Conservation (phyloP, 2,888 invertebrate species). For the Philaethria dido region DNA sequence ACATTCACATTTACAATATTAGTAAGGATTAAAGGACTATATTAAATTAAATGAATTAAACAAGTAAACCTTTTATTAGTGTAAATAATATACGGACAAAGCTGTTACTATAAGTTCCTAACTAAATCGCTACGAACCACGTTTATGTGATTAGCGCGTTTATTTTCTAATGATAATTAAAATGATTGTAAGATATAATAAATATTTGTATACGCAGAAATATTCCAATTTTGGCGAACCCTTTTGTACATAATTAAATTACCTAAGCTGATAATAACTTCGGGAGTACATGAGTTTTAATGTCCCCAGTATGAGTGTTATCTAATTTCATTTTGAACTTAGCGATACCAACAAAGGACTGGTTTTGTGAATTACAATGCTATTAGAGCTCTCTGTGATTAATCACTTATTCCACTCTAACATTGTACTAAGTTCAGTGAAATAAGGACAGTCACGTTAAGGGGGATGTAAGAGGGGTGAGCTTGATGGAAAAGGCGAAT, state of each 20-base stretch:
- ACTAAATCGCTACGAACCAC: background rate
- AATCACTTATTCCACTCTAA: conserved; percentile 41
- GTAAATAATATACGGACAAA: too few relatives aligned
- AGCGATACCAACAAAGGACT: conserved; percentile 37
- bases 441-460: conserved; percentile 40
- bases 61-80: too few relatives aligned
- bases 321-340: conserved; percentile 16
- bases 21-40: too few relatives aligned
- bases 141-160: background rate
- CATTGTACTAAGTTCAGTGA: conserved; percentile 37
- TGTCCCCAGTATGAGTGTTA: background rate
- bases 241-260: background rate
- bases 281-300: conserved; percentile 2
- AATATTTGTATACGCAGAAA: too few relatives aligned
- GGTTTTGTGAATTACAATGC: conserved; percentile 35
- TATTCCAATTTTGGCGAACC: conserved; percentile 8
- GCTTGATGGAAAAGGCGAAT: conserved; percentile 38
- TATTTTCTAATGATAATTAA: background rate
- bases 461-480: conserved; percentile 25
- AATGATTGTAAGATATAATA: background rate
- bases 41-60: too few relatives aligned
- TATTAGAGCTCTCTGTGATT: conserved; percentile 43
- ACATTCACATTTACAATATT: too few relatives aligned
- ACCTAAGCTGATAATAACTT: conserved; percentile 15
- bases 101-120: background rate